These are phyloP conservation scores for Gymnobelideus leadbeateri DNA, from an alignment of 2,113 vertebrate genomes.

Conservation along the genomic window DNA sequence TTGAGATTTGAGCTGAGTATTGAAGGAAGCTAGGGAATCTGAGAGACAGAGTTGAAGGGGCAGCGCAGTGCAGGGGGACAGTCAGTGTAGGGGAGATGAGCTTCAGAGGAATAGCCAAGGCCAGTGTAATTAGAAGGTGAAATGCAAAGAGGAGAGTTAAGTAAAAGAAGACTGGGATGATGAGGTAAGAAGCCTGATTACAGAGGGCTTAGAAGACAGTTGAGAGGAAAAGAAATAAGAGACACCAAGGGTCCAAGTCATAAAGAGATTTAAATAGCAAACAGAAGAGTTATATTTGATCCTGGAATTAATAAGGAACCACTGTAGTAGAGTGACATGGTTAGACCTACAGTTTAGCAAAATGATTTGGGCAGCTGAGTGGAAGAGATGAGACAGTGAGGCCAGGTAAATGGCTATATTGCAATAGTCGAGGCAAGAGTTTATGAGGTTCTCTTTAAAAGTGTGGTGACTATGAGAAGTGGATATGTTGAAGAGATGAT, in stretches of 20 bases:
- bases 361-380: neutral
- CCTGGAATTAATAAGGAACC: neutral
- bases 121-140: neutral
- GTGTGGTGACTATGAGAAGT: neutral
- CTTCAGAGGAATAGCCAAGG: neutral
- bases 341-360: neutral
- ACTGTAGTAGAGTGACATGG: neutral
- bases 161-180: neutral
- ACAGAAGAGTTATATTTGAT: neutral
- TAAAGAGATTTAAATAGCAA: neutral
- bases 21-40: neutral
- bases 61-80: neutral
- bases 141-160: neutral
- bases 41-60: neutral
- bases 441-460: neutral
- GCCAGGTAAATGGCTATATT: neutral
- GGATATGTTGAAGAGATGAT: neutral
- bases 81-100: neutral
- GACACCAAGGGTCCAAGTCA: neutral
- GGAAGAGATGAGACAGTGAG: neutral
- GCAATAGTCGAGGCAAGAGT: neutral
- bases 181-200: neutral
- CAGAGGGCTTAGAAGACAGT: neutral
- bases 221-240: neutral
- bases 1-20: neutral